Conservation (phyloP, 1,140 invertebrate genomes). For the Drosophila paulistorum region DNA sequence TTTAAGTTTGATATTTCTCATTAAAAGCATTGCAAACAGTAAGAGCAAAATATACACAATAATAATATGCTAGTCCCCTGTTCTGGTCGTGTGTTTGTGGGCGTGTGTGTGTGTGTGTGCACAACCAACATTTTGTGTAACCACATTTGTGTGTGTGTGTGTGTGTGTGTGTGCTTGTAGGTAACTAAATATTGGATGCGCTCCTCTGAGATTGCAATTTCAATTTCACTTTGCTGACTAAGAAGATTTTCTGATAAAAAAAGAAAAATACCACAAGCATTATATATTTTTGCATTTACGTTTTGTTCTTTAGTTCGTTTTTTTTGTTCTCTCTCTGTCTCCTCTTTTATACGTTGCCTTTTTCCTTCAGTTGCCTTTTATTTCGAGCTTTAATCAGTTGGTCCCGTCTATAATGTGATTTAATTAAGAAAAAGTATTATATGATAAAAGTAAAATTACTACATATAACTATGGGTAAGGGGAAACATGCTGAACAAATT, state of each 20-base stretch:
- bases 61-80: constrained; percentile 4
- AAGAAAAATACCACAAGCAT: constrained; percentile 26
- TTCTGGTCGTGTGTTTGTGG: too few relatives aligned
- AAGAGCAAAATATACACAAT: background rate
- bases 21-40: background rate
- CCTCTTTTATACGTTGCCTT: background rate
- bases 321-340: background rate
- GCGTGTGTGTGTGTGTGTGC: too few relatives aligned
- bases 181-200: constrained; percentile 6
- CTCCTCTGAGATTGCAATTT: constrained; percentile 43
- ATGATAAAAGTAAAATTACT: too few relatives aligned
- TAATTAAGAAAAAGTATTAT: constrained; percentile 24
- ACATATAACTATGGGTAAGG: too few relatives aligned
- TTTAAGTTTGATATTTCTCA: background rate
- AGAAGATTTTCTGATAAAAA: constrained; percentile 29
- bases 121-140: background rate
- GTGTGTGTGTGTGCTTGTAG: background rate
- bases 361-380: background rate
- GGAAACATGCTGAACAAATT: too few relatives aligned
- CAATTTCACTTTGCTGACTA: constrained; percentile 54
- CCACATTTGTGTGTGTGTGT: background rate
- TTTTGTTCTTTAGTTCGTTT: constrained; percentile 29
- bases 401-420: constrained; percentile 37
- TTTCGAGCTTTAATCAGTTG: constrained; percentile 28
- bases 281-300: constrained; percentile 32